Evolutionary conservation across 2,113 vertebrate genomes (phyloP), one percentile per base, ranked within the genome.

Genomic region (Lophura nycthemera): DNA sequence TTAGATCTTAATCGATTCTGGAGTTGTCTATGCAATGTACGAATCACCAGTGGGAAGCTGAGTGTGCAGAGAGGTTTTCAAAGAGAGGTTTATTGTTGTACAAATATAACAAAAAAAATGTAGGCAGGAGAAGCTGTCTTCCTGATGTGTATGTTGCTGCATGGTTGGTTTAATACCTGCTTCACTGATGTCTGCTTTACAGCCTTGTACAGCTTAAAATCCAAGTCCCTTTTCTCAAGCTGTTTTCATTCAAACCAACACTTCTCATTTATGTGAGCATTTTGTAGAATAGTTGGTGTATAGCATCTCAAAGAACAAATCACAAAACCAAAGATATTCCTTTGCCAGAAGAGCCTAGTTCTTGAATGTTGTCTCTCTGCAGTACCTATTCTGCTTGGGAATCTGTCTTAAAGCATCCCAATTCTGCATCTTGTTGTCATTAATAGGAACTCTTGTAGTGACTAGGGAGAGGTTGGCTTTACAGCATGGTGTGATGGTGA

Each of bases 401-500:
- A 27, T 60, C 70, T 56, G 45, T 66, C 43, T 73, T 65, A 24
- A 72, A 70, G 20, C 3, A 22, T 75, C 54, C 61, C 54, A 29
- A 21, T 43, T 78, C 60, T 63, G 43, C 25, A 34, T 57, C 63
- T 42, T 32, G 14, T 4, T 71, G 11, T 60, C 36, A 3, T 57
- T 78, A 71, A 50, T 72, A 80, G 43, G 72, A 94, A 78, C 54
- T 54, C 43, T 12, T 13, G 8, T 3, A 54, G 24, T 22, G 66
- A 20, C 24, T 57, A 6, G 15, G 2, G 32, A 64, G 56, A 36
- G 52, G 32, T 27, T 92, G 63, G 7, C 20, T 90, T 64, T 80
- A 13, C 8, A 56, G 42, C 2, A 0, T 0, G 1, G 22, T 71
- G 32, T 70, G 60, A 32, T 48, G 72, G 67, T n/a, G 69, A n/a